Evolutionary conservation across 2,797 vertebrate species (phyloP).

Genomic region (Myotis planiceps): DNA sequence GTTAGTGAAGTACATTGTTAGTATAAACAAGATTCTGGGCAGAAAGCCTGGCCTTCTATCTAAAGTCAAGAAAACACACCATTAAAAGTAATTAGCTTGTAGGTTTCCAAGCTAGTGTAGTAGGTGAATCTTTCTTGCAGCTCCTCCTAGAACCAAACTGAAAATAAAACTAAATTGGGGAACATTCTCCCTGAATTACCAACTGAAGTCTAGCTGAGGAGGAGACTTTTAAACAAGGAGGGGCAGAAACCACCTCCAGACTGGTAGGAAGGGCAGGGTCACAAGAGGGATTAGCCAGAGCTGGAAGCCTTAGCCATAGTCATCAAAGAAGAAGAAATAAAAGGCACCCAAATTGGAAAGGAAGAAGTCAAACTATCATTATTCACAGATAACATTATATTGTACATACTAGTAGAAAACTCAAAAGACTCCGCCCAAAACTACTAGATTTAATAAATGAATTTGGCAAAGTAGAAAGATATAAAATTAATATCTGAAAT

Average conservation of each 20-base stretch:
- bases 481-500: not conserved
- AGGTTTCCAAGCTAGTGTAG: not conserved
- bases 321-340: not conserved
- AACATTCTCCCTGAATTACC: not conserved
- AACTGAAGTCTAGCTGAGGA: not conserved
- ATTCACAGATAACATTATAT: not conserved
- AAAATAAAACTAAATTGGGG: not conserved
- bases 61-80: constrained; percentile 40
- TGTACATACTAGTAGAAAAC: not conserved
- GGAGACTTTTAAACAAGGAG: not conserved
- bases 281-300: not conserved
- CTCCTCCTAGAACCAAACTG: not conserved
- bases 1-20: constrained; percentile 29
- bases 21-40: not conserved
- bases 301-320: not conserved
- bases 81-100: constrained; percentile 56
- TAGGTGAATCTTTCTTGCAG: not conserved
- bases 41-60: not conserved
- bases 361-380: not conserved
- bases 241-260: not conserved
- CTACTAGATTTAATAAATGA: not conserved
- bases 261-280: not conserved
- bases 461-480: not conserved
- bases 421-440: not conserved
- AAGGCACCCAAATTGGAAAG: not conserved